Percentiles rank a stretch among this genome's conserved stretches.
phyloP scores from a whole-genome alignment of 2,888 invertebrate genomes.

The Papilio demoleus region DNA sequence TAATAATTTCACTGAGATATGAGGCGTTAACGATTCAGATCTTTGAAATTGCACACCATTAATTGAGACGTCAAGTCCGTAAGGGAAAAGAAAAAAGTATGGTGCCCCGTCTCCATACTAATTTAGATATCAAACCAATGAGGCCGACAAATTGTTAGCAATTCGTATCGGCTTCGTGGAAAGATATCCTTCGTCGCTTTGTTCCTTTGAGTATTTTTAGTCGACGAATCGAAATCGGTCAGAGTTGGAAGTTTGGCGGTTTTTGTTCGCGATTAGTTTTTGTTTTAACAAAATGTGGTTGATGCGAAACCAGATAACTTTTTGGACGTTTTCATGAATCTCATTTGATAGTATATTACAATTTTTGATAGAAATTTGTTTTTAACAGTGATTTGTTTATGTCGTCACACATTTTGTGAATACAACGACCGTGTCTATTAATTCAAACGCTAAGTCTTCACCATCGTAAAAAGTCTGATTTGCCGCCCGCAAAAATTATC shows the following conservation, averaged over 20 bases:
- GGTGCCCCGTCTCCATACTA: constrained; percentile 74
- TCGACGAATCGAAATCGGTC: constrained; percentile 52
- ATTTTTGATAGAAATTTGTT: no score
- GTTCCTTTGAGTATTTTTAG: constrained; percentile 52
- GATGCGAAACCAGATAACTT: not conserved
- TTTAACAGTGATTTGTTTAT: no score
- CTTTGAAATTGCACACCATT: constrained; percentile 77
- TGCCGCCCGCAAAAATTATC: no score
- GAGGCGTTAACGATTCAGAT: constrained; percentile 70
- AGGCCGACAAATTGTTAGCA: constrained; percentile 76
- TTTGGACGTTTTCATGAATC: not conserved
- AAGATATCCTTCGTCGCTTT: constrained; percentile 57
- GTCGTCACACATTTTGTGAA: no score
- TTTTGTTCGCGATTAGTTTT: constrained; percentile 64
- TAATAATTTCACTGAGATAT: constrained; percentile 56
- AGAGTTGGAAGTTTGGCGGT: constrained; percentile 58
- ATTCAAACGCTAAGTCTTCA: no score
- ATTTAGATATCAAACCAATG: constrained; percentile 79
- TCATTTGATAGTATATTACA: no score
- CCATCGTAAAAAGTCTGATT: no score
- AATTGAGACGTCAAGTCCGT: constrained; percentile 77
- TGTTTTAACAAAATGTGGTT: constrained; percentile 48
- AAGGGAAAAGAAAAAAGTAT: constrained; percentile 63
- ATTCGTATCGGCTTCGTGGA: constrained; percentile 72
- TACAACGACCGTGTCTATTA: no score